Evolutionary conservation across 2,113 vertebrate genomes (phyloP).

Genomic region (Meriones unguiculatus): DNA sequence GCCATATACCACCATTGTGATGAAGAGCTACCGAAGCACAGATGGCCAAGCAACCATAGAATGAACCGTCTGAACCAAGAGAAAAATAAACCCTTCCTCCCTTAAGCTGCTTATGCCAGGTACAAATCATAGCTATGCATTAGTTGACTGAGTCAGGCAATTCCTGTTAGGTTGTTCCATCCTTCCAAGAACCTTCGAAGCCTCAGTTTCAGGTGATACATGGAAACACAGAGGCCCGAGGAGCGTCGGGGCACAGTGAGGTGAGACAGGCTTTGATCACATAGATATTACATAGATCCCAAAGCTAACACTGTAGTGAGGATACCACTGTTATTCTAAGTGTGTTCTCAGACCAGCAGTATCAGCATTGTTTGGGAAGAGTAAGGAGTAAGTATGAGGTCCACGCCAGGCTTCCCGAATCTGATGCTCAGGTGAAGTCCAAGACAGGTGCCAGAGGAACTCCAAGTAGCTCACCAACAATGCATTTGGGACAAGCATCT

Average conservation of each 20-base stretch:
- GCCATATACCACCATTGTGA: background rate
- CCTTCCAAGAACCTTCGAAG: background rate
- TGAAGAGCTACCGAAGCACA: background rate
- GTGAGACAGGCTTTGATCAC: background rate
- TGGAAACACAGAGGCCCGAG: background rate
- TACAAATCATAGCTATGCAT: background rate
- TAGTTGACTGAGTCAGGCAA: background rate
- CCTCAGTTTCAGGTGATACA: background rate
- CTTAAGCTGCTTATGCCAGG: background rate
- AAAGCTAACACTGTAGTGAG: background rate
- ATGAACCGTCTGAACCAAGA: background rate
- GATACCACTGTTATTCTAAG: background rate
- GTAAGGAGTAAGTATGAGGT: background rate
- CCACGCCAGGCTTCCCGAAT: background rate
- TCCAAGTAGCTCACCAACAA: background rate
- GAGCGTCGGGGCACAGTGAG: background rate
- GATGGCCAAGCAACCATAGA: too few species aligned
- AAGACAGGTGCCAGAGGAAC: too few species aligned
- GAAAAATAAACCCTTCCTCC: background rate
- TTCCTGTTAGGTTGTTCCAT: background rate
- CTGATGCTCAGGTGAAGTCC: background rate
- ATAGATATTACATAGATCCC: background rate
- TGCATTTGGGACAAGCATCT: background rate
- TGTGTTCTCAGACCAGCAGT: background rate
- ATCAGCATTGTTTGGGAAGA: too few species aligned